These are phyloP conservation scores for Lithosia quadra DNA, from an alignment of 2,888 invertebrate genomes.

Conservation along the genomic window DNA sequence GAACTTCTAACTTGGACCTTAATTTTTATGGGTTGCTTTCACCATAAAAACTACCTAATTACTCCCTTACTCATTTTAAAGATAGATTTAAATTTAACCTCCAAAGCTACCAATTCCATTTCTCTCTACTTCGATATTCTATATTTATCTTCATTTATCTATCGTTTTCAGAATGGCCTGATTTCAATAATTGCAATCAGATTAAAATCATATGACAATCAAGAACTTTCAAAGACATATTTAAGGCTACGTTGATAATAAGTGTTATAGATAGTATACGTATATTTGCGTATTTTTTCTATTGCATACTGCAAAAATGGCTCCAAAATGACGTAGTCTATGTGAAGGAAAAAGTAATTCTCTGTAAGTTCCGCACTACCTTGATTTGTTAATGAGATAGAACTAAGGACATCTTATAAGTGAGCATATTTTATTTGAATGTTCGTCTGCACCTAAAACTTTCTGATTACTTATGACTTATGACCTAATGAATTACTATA, in stretches of 20 bases:
- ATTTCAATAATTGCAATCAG: not conserved
- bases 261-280: not conserved
- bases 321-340: not conserved
- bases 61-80: not conserved
- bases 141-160: no score
- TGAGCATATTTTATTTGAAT: no score
- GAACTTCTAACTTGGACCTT: no score
- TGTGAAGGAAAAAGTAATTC: not conserved
- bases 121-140: not conserved
- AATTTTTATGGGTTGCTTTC: no score
- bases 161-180: not conserved
- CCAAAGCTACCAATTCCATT: not conserved
- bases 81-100: no score
- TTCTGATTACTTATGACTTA: no score
- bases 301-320: not conserved
- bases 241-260: not conserved
- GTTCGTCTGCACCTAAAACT: no score
- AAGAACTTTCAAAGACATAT: not conserved
- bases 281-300: not conserved
- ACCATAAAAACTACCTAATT: not conserved
- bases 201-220: not conserved
- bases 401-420: not conserved
- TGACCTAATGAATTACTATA: no score
- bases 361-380: not conserved
- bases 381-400: not conserved